Evolutionary conservation across 2,888 invertebrate species (phyloP).

Genomic region (Tubulanus polymorphus): DNA sequence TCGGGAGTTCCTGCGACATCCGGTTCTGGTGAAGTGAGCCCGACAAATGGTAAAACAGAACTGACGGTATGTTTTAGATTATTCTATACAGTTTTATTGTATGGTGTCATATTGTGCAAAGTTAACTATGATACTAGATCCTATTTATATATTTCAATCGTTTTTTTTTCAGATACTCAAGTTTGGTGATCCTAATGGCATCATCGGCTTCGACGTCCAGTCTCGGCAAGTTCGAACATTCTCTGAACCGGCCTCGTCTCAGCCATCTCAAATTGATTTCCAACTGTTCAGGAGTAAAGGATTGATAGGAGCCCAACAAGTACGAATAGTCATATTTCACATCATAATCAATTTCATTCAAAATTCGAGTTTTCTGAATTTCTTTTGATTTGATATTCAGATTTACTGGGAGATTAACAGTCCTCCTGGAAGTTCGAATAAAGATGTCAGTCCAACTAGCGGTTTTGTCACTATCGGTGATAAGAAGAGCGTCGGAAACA

Average conservation of each 20-base stretch:
- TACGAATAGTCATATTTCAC: slow-evolving; percentile 13
- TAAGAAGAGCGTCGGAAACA: slow-evolving; percentile 27
- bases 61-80: slow-evolving; percentile 34
- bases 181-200: slow-evolving; percentile 49
- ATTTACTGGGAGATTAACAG: slow-evolving; percentile 41
- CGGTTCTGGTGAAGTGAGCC: slow-evolving; percentile 42
- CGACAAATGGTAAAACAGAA: slow-evolving; percentile 26
- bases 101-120: too few species aligned
- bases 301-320: slow-evolving; percentile 34
- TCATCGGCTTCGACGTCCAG: slow-evolving; percentile 36
- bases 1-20: slow-evolving; percentile 27
- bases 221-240: slow-evolving; percentile 29
- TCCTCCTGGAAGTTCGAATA: slow-evolving; percentile 15
- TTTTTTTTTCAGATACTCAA: slow-evolving; percentile 33
- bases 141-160: not conserved
- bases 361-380: not conserved
- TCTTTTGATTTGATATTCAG: slow-evolving; percentile 18
- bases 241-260: slow-evolving; percentile 36
- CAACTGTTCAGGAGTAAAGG: slow-evolving; percentile 34
- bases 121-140: too few species aligned
- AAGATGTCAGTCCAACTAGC: slow-evolving; percentile 34
- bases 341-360: not conserved
- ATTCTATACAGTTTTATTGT: too few species aligned
- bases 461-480: slow-evolving; percentile 32
- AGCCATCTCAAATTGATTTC: slow-evolving; percentile 27